Evolutionary conservation across 2,113 vertebrate species (phyloP), one percentile per base, ranked within the genome.

Genomic region (Takifugu flavidus): DNA sequence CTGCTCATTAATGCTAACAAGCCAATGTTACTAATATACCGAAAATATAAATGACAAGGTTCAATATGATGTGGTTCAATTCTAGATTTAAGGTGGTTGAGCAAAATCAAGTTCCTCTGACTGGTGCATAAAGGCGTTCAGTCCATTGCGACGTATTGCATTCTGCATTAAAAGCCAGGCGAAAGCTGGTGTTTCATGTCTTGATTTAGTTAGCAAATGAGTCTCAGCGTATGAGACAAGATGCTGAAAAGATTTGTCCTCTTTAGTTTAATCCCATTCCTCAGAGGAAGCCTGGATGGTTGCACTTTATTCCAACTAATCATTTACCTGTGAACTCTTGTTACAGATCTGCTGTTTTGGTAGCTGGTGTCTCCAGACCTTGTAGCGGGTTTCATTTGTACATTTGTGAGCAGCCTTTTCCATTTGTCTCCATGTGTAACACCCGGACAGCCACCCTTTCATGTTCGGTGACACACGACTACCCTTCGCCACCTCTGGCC

Each of bases 1-100:
- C 57, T 75, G 54, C 50, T 73, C 46, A 54, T 59, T 72, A 78
- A 47, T 65, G 74, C 53, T 58, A 27, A 51, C 58, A 46, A 44
- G 70, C 67, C 58, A 54, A 53, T 62, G 57, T 75, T 74, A 65
- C 54, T 34, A 64, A 20, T 70, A 56, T 52, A 11, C 43, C 59
- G 65, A 34, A 20, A 34, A 34, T 34, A 34, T 34, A 34, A 34
- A 34, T 34, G 5, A 34, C 31, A 7, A 34, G 5, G 5, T 34
- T 34, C 5, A 34, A 34, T 5, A 4, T 34, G 11, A 39, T 7
- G 2, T 11, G 8, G 34, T 10, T 39, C 7, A 10, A 10, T 39
- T 39, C 7, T 39, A 1, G 34, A 39, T 39, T 39, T 10, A 39
- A 10, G 34, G 7, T 10, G 11, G 34, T 39, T 39, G 34, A 39